phyloP scores from a whole-genome alignment of 2,113 vertebrate genomes.

The Argyrosomus japonicus region DNA sequence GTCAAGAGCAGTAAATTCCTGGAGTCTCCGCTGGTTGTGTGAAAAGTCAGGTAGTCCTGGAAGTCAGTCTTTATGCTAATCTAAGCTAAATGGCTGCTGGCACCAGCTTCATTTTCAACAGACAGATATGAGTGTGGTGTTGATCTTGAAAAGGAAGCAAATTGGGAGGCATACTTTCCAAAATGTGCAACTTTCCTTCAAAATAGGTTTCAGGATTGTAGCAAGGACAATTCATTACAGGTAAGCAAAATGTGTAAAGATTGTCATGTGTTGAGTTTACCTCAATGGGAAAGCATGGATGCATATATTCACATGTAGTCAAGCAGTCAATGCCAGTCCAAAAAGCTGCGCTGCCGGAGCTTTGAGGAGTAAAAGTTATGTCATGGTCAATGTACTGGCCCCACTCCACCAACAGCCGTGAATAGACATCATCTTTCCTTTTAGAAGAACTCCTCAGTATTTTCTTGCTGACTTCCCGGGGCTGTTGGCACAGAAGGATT shows the following conservation, averaged over 20 bases:
- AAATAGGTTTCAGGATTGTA: background rate
- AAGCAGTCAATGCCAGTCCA: slow-evolving; percentile 79
- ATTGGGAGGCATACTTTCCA: background rate
- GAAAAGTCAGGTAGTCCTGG: background rate
- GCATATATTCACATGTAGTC: slow-evolving; percentile 83
- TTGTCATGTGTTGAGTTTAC: slow-evolving; percentile 72
- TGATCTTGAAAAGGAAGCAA: background rate
- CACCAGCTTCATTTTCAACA: background rate
- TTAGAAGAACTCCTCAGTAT: slow-evolving; percentile 84
- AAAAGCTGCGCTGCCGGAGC: slow-evolving; percentile 67
- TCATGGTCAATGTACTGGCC: slow-evolving; percentile 96
- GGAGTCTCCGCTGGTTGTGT: background rate
- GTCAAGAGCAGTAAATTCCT: too few species aligned
- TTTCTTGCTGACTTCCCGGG: slow-evolving; percentile 87
- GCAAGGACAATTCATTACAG: background rate
- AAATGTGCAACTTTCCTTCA: background rate
- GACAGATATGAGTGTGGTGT: background rate
- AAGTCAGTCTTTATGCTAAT: background rate
- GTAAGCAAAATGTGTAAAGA: background rate
- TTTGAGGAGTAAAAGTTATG: slow-evolving; percentile 92
- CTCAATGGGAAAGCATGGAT: slow-evolving; percentile 92
- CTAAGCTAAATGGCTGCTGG: background rate
- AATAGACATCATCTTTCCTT: slow-evolving; percentile 84
- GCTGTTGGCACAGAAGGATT: slow-evolving; percentile 78
- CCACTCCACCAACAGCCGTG: slow-evolving; percentile 92